Percentiles rank a stretch among this genome's conserved stretches.
Conservation (phyloP, 2,888 invertebrate genomes). For the Andricus curvator region DNA sequence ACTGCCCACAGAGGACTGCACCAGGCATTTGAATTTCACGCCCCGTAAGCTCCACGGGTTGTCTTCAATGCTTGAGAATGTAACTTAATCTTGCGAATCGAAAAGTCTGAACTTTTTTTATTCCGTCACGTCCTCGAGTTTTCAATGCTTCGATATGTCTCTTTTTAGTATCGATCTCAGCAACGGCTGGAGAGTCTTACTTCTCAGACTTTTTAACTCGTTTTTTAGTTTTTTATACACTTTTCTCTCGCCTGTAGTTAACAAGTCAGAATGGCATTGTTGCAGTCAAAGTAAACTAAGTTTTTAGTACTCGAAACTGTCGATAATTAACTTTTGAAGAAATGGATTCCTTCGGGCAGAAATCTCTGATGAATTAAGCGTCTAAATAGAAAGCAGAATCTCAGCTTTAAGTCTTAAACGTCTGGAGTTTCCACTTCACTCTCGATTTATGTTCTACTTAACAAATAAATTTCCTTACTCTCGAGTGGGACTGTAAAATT, state of each 20-base stretch:
- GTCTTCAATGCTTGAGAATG: not conserved
- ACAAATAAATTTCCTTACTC: not conserved
- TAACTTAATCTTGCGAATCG: conserved; percentile 21
- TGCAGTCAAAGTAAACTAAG: not conserved
- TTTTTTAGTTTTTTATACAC: conserved; percentile 10
- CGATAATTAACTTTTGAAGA: conserved; percentile 10
- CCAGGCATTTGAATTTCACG: conserved; percentile 24
- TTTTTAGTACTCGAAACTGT: conserved; percentile 18
- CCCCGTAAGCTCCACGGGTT: not conserved
- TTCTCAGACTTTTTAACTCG: not conserved
- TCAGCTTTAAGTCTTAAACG: conserved; percentile 10
- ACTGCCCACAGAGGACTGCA: conserved; percentile 39
- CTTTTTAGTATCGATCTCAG: not conserved
- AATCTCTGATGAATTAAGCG: conserved; percentile 35
- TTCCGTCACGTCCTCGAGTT: not conserved
- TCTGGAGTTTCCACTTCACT: conserved; percentile 70
- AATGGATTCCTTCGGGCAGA: conserved; percentile 25
- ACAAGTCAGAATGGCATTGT: not conserved
- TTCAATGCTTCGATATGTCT: conserved; percentile 5
- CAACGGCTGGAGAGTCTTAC: not conserved
- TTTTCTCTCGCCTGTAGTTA: not conserved
- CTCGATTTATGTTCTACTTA: conserved; percentile 54
- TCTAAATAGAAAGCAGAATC: conserved; percentile 10
- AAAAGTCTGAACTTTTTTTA: conserved; percentile 16
- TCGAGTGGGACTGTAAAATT: conserved; percentile 75